Conservation (phyloP, 2,797 vertebrate species). For the Pygocentrus nattereri region DNA sequence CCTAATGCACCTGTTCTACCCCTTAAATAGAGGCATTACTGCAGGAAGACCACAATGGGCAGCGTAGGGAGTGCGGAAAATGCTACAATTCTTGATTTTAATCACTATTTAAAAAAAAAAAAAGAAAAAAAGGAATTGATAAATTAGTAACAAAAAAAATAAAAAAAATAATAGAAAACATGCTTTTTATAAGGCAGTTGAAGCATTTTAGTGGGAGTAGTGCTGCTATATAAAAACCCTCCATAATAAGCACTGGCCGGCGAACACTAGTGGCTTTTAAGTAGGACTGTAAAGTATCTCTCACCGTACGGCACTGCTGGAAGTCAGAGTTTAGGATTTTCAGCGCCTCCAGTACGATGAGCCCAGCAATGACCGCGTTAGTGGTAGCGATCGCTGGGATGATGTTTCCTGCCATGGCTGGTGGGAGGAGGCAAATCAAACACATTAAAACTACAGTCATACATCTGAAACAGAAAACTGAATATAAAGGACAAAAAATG, state of each 20-base stretch:
- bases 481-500: background rate
- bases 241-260: too few relatives aligned
- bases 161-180: too few relatives aligned
- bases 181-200: too few relatives aligned
- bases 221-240: too few relatives aligned
- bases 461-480: background rate
- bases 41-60: too few relatives aligned
- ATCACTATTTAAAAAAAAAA: too few relatives aligned
- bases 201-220: too few relatives aligned
- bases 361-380: slow-evolving; percentile 97
- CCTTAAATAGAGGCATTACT: too few relatives aligned
- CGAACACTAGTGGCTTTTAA: background rate
- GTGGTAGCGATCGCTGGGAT: slow-evolving; percentile 99
- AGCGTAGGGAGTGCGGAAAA: too few relatives aligned
- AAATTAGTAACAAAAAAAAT: background rate
- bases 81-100: too few relatives aligned
- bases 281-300: slow-evolving; percentile 52
- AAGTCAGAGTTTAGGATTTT: slow-evolving; percentile 93
- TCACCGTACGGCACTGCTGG: slow-evolving; percentile 93
- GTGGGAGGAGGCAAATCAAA: slow-evolving; percentile 74
- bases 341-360: slow-evolving; percentile 93
- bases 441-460: slow-evolving; percentile 64
- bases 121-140: too few relatives aligned
- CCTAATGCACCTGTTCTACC: too few relatives aligned
- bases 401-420: slow-evolving; percentile 99